Evolutionary conservation across 2,888 invertebrate species (phyloP).

Genomic region (Leucophenga montana): DNA sequence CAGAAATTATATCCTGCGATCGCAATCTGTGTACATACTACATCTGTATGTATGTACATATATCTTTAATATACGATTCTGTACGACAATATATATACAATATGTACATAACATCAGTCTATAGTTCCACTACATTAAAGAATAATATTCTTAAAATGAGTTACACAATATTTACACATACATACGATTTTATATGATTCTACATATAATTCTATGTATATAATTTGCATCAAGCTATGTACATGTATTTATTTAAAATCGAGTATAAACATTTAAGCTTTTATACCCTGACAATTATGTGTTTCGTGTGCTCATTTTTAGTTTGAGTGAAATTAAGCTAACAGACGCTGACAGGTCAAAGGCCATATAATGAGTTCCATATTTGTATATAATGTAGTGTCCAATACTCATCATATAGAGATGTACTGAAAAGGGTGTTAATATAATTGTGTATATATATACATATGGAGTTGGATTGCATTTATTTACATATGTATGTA

Average conservation of each 20-base stretch:
- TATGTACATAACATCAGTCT: no score
- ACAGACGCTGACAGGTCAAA: constrained; percentile 21
- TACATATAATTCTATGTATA: no score
- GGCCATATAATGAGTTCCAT: constrained; percentile 8
- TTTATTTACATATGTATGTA: neutral
- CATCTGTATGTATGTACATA: no score
- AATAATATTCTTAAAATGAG: no score
- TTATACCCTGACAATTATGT: neutral
- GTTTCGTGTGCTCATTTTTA: neutral
- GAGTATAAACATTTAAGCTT: neutral
- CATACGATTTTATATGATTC: no score
- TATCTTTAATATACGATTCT: no score
- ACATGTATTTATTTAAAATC: neutral
- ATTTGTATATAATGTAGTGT: neutral
- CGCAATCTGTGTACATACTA: no score
- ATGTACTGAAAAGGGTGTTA: neutral
- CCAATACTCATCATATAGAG: neutral
- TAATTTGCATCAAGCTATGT: neutral
- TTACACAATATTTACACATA: no score
- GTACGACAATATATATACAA: no score
- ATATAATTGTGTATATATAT: neutral
- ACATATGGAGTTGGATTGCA: constrained; percentile 6
- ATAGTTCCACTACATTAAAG: no score
- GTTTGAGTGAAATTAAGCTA: neutral
- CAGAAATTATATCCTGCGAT: no score